These are phyloP conservation scores for Neoaliturus tenellus DNA, from an alignment of 2,888 invertebrate genomes.

Conservation along the genomic window DNA sequence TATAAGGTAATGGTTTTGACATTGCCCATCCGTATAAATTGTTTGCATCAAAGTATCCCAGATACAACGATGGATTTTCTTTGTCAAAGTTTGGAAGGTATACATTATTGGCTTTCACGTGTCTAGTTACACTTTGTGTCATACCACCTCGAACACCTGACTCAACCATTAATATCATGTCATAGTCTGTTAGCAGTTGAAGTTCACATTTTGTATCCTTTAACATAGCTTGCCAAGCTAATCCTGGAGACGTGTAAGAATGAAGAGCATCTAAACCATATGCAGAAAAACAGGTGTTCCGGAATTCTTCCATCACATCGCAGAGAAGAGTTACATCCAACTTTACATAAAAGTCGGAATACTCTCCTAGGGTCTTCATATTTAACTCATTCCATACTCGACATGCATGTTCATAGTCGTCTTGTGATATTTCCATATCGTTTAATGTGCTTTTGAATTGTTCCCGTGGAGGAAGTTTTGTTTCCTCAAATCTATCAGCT, in stretches of 20 bases:
- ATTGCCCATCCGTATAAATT: slow-evolving; percentile 59
- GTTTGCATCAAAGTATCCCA: slow-evolving; percentile 53
- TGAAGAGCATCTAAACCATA: slow-evolving; percentile 57
- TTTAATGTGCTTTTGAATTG: slow-evolving; percentile 66
- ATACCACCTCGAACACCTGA: slow-evolving; percentile 58
- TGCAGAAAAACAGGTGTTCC: slow-evolving; percentile 33
- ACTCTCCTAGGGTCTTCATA: slow-evolving; percentile 68
- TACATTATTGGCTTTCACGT: slow-evolving; percentile 54
- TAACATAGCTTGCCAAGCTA: slow-evolving; percentile 52
- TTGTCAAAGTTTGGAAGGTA: slow-evolving; percentile 56
- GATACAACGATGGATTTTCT: not conserved
- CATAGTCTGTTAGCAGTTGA: slow-evolving; percentile 66
- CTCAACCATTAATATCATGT: slow-evolving; percentile 68
- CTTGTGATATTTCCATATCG: slow-evolving; percentile 63
- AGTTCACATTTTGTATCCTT: slow-evolving; percentile 50
- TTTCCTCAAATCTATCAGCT: slow-evolving; percentile 54
- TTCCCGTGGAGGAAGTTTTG: slow-evolving; percentile 63
- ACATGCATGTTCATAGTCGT: slow-evolving; percentile 69
- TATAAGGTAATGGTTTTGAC: slow-evolving; percentile 30
- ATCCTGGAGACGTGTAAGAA: slow-evolving; percentile 54
- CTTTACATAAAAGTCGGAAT: slow-evolving; percentile 62
- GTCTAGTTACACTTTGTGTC: slow-evolving; percentile 44
- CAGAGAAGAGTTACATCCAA: slow-evolving; percentile 52
- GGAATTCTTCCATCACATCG: slow-evolving; percentile 60
- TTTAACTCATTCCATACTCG: slow-evolving; percentile 69